Conservation (phyloP, 1,140 invertebrate genomes). For the Lamellibrachia luymesi region DNA sequence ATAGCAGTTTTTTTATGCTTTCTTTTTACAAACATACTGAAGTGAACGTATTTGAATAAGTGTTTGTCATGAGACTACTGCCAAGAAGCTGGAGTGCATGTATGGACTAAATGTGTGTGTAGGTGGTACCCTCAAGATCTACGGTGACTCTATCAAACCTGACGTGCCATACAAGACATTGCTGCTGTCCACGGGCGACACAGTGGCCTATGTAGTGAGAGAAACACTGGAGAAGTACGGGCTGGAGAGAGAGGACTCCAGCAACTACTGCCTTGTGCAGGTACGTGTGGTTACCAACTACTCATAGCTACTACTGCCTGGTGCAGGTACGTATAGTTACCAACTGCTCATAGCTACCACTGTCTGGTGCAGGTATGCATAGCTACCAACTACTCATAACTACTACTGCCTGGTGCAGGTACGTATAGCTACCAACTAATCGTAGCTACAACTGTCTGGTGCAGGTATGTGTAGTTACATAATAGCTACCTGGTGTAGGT, state of each 20-base stretch:
- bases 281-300: slow-evolving; percentile 48
- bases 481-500: neutral
- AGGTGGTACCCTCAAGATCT: slow-evolving; percentile 95
- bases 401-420: slow-evolving; percentile 94
- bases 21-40: too few species aligned
- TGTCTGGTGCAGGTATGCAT: slow-evolving; percentile 82
- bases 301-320: slow-evolving; percentile 78
- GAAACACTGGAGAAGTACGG: slow-evolving; percentile 98
- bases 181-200: slow-evolving; percentile 88
- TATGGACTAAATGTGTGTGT: slow-evolving; percentile 19
- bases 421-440: neutral
- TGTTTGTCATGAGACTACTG: too few species aligned
- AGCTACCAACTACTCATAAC: slow-evolving; percentile 40
- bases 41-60: too few species aligned
- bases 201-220: slow-evolving; percentile 84
- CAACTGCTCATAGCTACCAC: slow-evolving; percentile 64
- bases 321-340: slow-evolving; percentile 69
- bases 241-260: slow-evolving; percentile 80
- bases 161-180: slow-evolving; percentile 99
- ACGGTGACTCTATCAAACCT: slow-evolving; percentile 91
- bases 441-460: slow-evolving; percentile 74
- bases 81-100: too few species aligned
- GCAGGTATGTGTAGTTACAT: neutral
- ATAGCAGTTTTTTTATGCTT: too few species aligned
- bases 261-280: slow-evolving; percentile 92